These are phyloP conservation scores for Spheniscus humboldti DNA, from an alignment of 2,797 vertebrate genomes.

Conservation along the genomic window DNA sequence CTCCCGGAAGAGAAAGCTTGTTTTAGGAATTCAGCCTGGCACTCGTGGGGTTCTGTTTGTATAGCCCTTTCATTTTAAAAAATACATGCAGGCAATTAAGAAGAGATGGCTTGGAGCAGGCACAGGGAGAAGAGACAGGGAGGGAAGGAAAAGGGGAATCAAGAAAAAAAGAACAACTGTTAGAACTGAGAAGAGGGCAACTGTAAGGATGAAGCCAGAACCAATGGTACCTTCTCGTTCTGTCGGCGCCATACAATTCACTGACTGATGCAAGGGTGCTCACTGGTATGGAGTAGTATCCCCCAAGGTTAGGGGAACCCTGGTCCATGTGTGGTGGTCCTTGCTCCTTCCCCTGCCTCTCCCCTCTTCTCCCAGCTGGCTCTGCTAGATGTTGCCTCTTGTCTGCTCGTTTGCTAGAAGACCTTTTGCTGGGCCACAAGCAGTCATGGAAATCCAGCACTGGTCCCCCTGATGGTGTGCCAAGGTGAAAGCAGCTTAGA, in stretches of 20 bases:
- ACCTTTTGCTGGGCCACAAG: neutral
- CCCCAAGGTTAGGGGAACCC: neutral
- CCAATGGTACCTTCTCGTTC: neutral
- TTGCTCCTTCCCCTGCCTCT: neutral
- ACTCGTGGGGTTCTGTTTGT: constrained; percentile 20
- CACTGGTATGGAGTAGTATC: neutral
- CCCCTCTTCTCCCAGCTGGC: neutral
- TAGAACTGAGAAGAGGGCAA: neutral
- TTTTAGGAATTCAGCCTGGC: constrained; percentile 53
- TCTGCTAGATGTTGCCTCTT: neutral
- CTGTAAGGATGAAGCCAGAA: neutral
- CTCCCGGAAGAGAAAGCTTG: constrained; percentile 49
- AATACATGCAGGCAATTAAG: constrained; percentile 24
- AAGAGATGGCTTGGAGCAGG: constrained; percentile 8
- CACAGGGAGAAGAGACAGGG: constrained; percentile 7
- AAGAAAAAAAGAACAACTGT: neutral
- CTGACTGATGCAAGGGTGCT: neutral
- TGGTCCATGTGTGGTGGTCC: neutral
- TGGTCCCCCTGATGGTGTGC: neutral
- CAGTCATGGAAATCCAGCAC: neutral
- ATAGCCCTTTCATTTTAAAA: constrained; percentile 52
- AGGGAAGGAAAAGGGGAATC: neutral
- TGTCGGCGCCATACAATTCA: neutral
- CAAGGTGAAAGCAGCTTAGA: neutral
- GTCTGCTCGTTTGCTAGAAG: neutral